phyloP scores from a whole-genome alignment of 2,888 invertebrate species.

The Saturnia japonica region DNA sequence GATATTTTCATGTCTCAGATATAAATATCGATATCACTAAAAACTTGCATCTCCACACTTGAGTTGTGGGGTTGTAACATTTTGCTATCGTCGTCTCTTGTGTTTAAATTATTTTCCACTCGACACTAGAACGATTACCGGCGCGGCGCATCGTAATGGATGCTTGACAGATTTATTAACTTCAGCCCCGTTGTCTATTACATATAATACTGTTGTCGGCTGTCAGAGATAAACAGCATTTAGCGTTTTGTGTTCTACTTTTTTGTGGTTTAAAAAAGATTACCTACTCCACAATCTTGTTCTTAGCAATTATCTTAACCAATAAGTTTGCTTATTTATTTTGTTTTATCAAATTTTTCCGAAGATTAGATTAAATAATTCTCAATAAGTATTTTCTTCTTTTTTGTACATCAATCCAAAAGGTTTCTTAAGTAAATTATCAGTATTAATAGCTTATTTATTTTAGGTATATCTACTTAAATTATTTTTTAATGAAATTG shows the following conservation, averaged over 20 bases:
- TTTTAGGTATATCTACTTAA: too few species aligned
- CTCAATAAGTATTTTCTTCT: too few species aligned
- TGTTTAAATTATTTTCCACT: slow-evolving; percentile 9
- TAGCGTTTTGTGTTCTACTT: neutral
- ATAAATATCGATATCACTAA: neutral
- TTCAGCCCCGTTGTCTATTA: slow-evolving; percentile 11
- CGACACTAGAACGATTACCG: neutral
- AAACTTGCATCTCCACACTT: too few species aligned
- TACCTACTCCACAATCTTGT: neutral
- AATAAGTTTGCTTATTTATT: neutral
- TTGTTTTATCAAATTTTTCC: too few species aligned
- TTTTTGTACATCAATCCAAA: too few species aligned
- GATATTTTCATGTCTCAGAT: neutral
- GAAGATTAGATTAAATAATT: too few species aligned
- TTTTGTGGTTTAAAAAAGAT: neutral
- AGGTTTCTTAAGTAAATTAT: too few species aligned
- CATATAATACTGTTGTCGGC: neutral
- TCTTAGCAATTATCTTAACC: neutral
- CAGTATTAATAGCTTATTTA: too few species aligned
- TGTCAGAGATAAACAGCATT: slow-evolving; percentile 6
- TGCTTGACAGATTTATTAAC: slow-evolving; percentile 14
- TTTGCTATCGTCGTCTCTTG: slow-evolving; percentile 4
- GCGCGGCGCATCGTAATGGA: slow-evolving; percentile 14
- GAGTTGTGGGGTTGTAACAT: neutral
- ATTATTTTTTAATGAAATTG: too few species aligned